Evolutionary conservation across 2,888 invertebrate genomes (phyloP), one percentile per base, ranked within the genome.

Genomic region (Endomychus coccineus): DNA sequence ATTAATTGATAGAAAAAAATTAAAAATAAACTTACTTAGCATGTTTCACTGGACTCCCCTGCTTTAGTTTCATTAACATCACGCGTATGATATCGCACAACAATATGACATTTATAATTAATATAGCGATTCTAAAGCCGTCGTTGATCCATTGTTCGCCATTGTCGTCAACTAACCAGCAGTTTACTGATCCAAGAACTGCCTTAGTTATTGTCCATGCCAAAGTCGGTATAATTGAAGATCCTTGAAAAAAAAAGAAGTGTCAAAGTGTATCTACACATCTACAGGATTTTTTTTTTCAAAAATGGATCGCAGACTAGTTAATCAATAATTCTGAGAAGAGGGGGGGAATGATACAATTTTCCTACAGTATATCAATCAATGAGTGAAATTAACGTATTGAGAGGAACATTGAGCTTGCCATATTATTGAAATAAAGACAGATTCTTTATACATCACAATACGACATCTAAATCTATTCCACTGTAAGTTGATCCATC

Each of bases 81-180:
- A 80, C 76, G 40, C 80, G 66, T 12, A 80, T 61, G 7, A 83
- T 77, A 51, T 83, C 80, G 3, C 74, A 48, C 34, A 82, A 69
- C 0, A 83, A 67, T 1, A 68, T 48, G 0, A 75, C 66, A 55
- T 83, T 83, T 12, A 77, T 52, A 1, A 67, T 36, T 13, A 80
- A 60, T 46, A 78, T 72, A 3, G 64, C 51, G n/a, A 79, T 59
- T 27, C 78, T 66, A 3, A 77, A 77, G 7, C 68, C 72, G 54
- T 79, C 78, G 2, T 74, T 59, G 14, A 74, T 68, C 77, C 79
- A 79, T 49, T 78, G 79, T 29, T 73, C 62, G 40, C 72, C 54
- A 6, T 64, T 61, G 1, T 69, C 61, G 49, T 77, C 74, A 1
- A 75, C 71, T 33, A 75, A 61, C 79, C 79, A 80, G 55, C 80